These are phyloP conservation scores for Coelinius sp. DNA, from an alignment of 2,888 invertebrate genomes.

Conservation along the genomic window DNA sequence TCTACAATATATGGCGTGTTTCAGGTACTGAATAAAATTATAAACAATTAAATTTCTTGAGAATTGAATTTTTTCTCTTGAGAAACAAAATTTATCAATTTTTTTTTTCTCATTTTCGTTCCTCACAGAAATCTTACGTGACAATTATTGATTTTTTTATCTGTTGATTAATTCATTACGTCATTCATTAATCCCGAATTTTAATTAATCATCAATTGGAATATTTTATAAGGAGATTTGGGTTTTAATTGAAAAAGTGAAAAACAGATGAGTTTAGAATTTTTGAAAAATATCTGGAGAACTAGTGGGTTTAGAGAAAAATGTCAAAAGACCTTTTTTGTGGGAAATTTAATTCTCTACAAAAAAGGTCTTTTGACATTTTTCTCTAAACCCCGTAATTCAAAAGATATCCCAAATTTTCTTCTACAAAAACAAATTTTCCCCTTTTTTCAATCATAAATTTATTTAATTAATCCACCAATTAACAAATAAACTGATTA, in stretches of 20 bases:
- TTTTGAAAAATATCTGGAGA: no score
- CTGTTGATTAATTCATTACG: background rate
- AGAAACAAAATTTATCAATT: background rate
- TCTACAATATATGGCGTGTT: slow-evolving; percentile 85
- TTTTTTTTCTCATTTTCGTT: background rate
- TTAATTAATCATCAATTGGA: background rate
- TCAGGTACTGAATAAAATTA: slow-evolving; percentile 72
- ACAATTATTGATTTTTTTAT: background rate
- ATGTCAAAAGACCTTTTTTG: no score
- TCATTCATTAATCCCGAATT: background rate
- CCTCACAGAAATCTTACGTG: background rate
- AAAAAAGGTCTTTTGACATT: background rate
- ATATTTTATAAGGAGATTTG: background rate
- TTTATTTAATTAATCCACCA: no score
- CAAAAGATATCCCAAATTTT: no score
- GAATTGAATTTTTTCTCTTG: background rate
- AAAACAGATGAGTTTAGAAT: no score
- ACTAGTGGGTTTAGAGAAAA: no score
- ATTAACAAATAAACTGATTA: slow-evolving; percentile 11
- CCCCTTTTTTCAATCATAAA: no score
- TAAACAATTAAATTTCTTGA: background rate
- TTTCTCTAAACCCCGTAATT: background rate
- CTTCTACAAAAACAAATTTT: no score
- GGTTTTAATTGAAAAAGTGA: background rate
- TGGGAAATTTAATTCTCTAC: no score